Evolutionary conservation across 2,113 vertebrate species (phyloP), one percentile per base, ranked within the genome.

Genomic region (Cettia cetti): DNA sequence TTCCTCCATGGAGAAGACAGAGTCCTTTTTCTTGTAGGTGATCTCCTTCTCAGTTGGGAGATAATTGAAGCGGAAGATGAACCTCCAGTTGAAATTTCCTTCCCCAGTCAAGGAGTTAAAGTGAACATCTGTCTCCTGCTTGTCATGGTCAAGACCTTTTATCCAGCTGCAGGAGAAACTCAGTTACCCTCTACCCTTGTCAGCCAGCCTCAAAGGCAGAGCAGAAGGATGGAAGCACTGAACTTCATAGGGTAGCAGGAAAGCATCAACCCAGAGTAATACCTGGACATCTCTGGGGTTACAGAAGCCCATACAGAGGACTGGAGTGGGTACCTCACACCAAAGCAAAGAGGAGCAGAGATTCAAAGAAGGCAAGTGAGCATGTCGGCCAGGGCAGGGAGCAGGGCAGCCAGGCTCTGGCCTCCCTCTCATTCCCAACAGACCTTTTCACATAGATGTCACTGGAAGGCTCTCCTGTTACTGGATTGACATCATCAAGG

Each of bases 51-150:
- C 99, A 0, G 98, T 99, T 0, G 99, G 99, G 76, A 99, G 98
- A 93, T 99, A 99, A 97, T 98, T 98, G 30, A 99, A 99, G 72
- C 82, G 97, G 82, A 99, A 99, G 76, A 99, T 96, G 50, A 99
- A 99, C 82, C 99, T 98, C 99, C 99, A 99, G 96, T 99, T 99
- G 97, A 99, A 99, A 97, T 99, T 99, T 57, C 99, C 99, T 96
- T 99, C 99, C 42, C 99, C 99, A 0, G 99, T 99, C 94, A 99
- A 96, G 44, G 99, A 99, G 96, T 98, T 99, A 66, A 99, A 99
- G 97, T 99, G 99, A 86, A 99, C 99, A 3, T 99, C 99, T 0
- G 99, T 99, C 96, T 99, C 99, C 97, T 99, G 99, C 82, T 99
- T 99, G 33, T 99, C 98, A 1, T 97, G 96, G 39, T 99, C 98